Evolutionary conservation across 2,797 vertebrate species (phyloP).

Genomic region (Discoglossus pictus): DNA sequence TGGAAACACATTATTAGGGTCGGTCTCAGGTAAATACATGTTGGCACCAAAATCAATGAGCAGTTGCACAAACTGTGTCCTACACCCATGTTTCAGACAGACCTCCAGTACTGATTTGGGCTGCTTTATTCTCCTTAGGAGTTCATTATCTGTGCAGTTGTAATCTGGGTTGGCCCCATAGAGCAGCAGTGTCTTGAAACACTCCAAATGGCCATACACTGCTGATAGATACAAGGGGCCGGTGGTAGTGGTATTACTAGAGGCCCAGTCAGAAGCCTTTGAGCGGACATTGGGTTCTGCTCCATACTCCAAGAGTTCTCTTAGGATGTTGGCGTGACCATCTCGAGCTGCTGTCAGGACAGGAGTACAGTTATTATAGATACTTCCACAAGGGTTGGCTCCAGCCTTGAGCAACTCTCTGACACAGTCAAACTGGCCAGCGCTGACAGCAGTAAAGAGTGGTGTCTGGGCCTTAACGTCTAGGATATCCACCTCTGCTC

Average conservation of each 20-base stretch:
- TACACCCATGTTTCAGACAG: conserved; percentile 83
- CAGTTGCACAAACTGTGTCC: conserved; percentile 77
- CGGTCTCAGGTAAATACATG: conserved; percentile 75
- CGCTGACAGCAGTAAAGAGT: conserved; percentile 87
- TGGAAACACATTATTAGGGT: conserved; percentile 59
- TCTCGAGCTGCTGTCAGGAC: conserved; percentile 83
- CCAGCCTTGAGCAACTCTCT: conserved; percentile 80
- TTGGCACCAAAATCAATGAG: conserved; percentile 93
- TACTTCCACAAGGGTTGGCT: conserved; percentile 84
- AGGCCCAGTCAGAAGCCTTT: conserved; percentile 78
- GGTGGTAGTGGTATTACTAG: conserved; percentile 73
- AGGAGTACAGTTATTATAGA: conserved; percentile 89
- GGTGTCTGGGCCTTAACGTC: conserved; percentile 95
- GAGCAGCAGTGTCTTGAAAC: conserved; percentile 84
- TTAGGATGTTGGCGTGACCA: conserved; percentile 74
- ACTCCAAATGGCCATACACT: conserved; percentile 85
- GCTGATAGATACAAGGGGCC: conserved; percentile 89
- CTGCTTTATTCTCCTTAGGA: conserved; percentile 77
- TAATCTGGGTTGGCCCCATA: conserved; percentile 87
- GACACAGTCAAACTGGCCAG: conserved; percentile 86
- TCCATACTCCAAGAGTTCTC: conserved; percentile 77
- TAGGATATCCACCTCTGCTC: conserved; percentile 85
- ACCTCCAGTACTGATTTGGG: conserved; percentile 86
- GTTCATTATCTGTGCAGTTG: conserved; percentile 82
- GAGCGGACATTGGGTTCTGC: conserved; percentile 80